Evolutionary conservation across 2,888 invertebrate genomes (phyloP).

Genomic region (Notodonta ziczac): DNA sequence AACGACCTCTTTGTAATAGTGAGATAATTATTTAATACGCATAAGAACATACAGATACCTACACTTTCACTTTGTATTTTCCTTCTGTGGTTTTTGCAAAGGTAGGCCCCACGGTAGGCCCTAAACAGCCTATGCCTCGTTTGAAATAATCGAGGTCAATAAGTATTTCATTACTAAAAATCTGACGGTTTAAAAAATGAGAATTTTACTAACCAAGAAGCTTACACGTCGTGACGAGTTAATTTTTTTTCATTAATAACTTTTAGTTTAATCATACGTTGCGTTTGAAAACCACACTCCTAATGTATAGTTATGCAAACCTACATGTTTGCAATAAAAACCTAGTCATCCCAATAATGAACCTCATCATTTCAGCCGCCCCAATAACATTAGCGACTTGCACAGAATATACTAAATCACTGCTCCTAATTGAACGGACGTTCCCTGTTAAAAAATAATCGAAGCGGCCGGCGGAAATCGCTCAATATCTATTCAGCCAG

Average conservation of each 20-base stretch:
- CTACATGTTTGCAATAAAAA: constrained; percentile 12
- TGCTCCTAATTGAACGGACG: constrained; percentile 63
- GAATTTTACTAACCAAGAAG: no score
- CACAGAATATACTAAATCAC: constrained; percentile 68
- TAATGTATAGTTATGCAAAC: neutral
- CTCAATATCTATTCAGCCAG: constrained; percentile 50
- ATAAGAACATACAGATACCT: constrained; percentile 43
- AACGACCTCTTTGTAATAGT: constrained; percentile 46
- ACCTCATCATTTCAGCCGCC: constrained; percentile 43
- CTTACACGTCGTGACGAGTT: neutral
- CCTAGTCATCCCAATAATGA: constrained; percentile 30
- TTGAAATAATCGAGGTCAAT: constrained; percentile 5
- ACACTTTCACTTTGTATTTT: constrained; percentile 75
- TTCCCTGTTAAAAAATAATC: constrained; percentile 47
- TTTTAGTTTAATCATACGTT: neutral
- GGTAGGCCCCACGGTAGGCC: constrained; percentile 22
- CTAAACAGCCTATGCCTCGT: constrained; percentile 15
- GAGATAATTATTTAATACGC: constrained; percentile 66
- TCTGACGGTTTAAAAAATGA: neutral
- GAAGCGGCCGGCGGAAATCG: constrained; percentile 70
- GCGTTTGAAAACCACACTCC: neutral
- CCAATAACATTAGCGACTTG: constrained; percentile 51
- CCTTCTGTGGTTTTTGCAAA: constrained; percentile 26
- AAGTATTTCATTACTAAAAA: neutral
- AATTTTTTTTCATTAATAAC: neutral